Conservation (phyloP, 2,888 invertebrate genomes). For the Lissocephala sabroskyi region DNA sequence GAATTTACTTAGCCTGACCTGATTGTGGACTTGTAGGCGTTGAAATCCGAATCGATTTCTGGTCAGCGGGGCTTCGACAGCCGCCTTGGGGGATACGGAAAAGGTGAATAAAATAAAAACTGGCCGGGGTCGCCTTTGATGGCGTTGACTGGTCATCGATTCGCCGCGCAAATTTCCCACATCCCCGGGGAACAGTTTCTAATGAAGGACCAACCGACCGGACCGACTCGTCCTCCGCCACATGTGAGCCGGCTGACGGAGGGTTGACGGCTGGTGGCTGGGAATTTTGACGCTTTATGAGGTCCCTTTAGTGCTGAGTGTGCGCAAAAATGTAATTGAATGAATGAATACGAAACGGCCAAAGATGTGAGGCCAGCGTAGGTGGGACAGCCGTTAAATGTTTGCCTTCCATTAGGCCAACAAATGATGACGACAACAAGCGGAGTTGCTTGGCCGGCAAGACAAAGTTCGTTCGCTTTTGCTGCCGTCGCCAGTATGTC, state of each 20-base stretch:
- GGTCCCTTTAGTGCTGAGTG: slow-evolving; percentile 64
- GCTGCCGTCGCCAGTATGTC: slow-evolving; percentile 11
- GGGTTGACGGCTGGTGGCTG: slow-evolving; percentile 39
- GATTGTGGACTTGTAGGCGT: no score
- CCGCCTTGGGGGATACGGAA: no score
- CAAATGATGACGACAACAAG: slow-evolving; percentile 36
- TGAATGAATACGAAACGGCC: slow-evolving; percentile 29
- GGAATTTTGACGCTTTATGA: slow-evolving; percentile 63
- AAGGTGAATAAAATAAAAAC: no score
- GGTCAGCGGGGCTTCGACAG: no score
- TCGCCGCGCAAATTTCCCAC: slow-evolving; percentile 34
- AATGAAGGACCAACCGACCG: slow-evolving; percentile 40
- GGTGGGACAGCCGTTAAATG: slow-evolving; percentile 29
- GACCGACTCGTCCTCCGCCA: background rate
- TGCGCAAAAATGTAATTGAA: slow-evolving; percentile 65
- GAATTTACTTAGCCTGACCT: no score
- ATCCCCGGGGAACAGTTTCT: slow-evolving; percentile 51
- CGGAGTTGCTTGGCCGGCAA: background rate
- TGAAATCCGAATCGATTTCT: no score
- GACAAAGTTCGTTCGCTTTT: background rate
- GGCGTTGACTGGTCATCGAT: slow-evolving; percentile 44
- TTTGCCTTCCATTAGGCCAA: slow-evolving; percentile 57
- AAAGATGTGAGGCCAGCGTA: slow-evolving; percentile 1
- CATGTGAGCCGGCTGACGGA: slow-evolving; percentile 1
- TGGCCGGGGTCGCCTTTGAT: no score